Evolutionary conservation across 2,888 invertebrate species (phyloP).

Genomic region (Myathropa florea): DNA sequence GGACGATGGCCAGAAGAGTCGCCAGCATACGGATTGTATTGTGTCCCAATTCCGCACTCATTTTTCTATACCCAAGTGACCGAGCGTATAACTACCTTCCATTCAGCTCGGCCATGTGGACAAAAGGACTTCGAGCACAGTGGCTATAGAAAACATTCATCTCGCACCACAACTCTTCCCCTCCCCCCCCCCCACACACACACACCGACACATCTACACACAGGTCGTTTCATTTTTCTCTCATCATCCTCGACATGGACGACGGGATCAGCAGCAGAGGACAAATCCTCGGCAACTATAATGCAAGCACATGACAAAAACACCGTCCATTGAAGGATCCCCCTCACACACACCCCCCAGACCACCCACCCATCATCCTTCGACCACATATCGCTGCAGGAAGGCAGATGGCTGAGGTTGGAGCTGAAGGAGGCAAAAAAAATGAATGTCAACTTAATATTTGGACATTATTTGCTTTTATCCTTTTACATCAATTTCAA

Average conservation of each 20-base stretch:
- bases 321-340: slow-evolving; percentile 51
- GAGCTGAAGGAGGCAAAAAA: slow-evolving; percentile 25
- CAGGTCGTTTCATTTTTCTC: slow-evolving; percentile 50
- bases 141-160: slow-evolving; percentile 57
- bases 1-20: slow-evolving; percentile 5
- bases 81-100: slow-evolving; percentile 60
- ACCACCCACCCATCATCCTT: background rate
- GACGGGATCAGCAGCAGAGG: slow-evolving; percentile 10
- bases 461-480: slow-evolving; percentile 71
- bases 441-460: slow-evolving; percentile 69
- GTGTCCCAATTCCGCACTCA: slow-evolving; percentile 21
- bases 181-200: too few species aligned
- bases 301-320: slow-evolving; percentile 62
- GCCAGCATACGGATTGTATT: slow-evolving; percentile 25
- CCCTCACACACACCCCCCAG: background rate
- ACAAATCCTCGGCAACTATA: slow-evolving; percentile 57
- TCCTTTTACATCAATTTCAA: slow-evolving; percentile 69
- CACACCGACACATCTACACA: slow-evolving; percentile 20
- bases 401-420: background rate
- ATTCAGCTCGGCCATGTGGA: slow-evolving; percentile 28
- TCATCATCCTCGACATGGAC: slow-evolving; percentile 42
- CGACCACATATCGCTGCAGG: background rate
- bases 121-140: slow-evolving; percentile 51
- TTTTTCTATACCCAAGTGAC: slow-evolving; percentile 54
- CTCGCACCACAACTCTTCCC: slow-evolving; percentile 31